Conservation (phyloP, 1,140 invertebrate species). For the Drosophila sp. region DNA sequence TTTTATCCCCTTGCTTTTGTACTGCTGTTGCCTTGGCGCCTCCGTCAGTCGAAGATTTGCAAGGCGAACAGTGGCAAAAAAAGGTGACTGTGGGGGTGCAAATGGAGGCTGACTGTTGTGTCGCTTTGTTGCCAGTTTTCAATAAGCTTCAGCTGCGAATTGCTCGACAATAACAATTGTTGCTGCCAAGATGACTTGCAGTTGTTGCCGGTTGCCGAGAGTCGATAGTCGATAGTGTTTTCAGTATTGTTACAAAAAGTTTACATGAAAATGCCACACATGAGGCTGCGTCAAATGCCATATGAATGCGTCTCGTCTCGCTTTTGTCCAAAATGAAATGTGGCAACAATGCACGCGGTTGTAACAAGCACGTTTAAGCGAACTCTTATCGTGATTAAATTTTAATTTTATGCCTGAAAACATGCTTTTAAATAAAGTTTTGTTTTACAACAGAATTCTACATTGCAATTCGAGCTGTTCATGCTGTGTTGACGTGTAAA, state of each 20-base stretch:
- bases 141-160: constrained; percentile 55
- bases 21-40: constrained; percentile 46
- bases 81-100: constrained; percentile 5
- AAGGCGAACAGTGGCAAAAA: neutral
- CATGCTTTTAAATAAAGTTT: neutral
- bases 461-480: too few relatives aligned
- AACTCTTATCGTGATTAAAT: constrained; percentile 4
- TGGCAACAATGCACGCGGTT: constrained; percentile 27
- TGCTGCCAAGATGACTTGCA: constrained; percentile 43
- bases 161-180: constrained; percentile 45
- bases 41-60: constrained; percentile 33
- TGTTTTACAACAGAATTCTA: neutral
- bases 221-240: constrained; percentile 18
- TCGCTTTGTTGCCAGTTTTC: constrained; percentile 56
- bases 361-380: neutral
- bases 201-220: constrained; percentile 1
- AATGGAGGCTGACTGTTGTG: constrained; percentile 15
- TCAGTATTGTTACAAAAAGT: constrained; percentile 35
- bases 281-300: constrained; percentile 36
- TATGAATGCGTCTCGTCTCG: constrained; percentile 9
- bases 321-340: constrained; percentile 21
- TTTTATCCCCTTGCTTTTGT: constrained; percentile 11
- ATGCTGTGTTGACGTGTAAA: too few relatives aligned
- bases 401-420: neutral
- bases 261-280: constrained; percentile 46